Conservation (phyloP, 2,113 vertebrate species). For the Rallus limicola region DNA sequence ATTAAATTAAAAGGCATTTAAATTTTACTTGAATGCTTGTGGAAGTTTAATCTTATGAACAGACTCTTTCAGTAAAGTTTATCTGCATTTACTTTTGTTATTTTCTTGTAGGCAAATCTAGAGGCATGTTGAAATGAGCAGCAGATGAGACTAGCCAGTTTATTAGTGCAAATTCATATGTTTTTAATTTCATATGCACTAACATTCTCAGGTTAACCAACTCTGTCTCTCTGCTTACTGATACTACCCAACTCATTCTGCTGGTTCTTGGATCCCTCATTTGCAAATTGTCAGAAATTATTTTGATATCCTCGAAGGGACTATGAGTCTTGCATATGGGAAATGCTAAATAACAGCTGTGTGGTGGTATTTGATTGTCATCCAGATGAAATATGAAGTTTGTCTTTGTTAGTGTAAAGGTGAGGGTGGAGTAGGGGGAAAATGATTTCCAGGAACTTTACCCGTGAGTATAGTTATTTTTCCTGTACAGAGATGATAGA, state of each 20-base stretch:
- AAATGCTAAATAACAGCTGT: neutral
- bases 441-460: neutral
- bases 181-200: neutral
- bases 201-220: neutral
- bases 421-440: neutral
- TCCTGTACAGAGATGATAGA: neutral
- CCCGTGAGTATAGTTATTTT: neutral
- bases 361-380: neutral
- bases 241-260: neutral
- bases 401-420: neutral
- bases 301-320: neutral
- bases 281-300: neutral
- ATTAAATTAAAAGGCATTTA: neutral
- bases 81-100: neutral
- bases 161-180: neutral
- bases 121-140: neutral
- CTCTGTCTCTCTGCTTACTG: neutral
- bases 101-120: neutral
- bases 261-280: neutral
- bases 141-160: neutral
- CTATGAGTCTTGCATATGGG: neutral
- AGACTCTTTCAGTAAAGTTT: neutral
- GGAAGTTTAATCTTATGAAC: neutral
- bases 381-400: neutral
- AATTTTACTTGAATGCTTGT: neutral